Percentiles rank a stretch among this genome's conserved stretches.
Conservation (phyloP, 1,140 invertebrate species). For the Aculops lycopersici region DNA sequence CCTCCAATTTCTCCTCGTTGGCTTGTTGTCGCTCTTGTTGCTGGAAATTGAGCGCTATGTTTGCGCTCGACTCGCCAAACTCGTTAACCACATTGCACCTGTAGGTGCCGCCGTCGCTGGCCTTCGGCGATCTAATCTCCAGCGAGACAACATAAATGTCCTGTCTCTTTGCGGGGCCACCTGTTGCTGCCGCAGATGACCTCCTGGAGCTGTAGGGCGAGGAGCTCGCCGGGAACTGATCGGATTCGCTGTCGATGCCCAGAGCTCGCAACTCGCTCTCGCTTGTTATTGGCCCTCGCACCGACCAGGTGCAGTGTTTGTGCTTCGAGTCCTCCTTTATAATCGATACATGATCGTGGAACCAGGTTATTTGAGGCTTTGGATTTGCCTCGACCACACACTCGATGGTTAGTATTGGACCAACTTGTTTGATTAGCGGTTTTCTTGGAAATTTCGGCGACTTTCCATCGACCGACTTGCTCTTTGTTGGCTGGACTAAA, state of each 20-base stretch:
- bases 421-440: conserved; percentile 74
- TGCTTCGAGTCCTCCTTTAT: too few relatives aligned
- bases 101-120: conserved; percentile 84
- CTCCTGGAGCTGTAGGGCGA: background rate
- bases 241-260: conserved; percentile 15
- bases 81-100: conserved; percentile 93
- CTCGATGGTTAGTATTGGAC: conserved; percentile 72
- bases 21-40: conserved; percentile 12
- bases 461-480: conserved; percentile 48
- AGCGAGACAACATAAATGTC: conserved; percentile 61
- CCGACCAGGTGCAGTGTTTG: conserved; percentile 41
- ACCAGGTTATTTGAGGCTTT: conserved; percentile 78
- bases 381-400: conserved; percentile 76
- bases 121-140: conserved; percentile 52
- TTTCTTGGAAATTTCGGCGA: conserved; percentile 83
- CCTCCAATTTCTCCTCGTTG: conserved; percentile 18
- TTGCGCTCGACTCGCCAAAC: conserved; percentile 93
- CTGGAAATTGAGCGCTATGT: conserved; percentile 94
- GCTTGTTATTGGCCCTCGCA: conserved; percentile 40
- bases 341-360: too few relatives aligned
- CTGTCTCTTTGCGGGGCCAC: conserved; percentile 9
- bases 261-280: conserved; percentile 51
- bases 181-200: too few relatives aligned
- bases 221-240: too few relatives aligned
- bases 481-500: conserved; percentile 34